phyloP scores from a whole-genome alignment of 2,113 vertebrate genomes.

The Castor canadensis region DNA sequence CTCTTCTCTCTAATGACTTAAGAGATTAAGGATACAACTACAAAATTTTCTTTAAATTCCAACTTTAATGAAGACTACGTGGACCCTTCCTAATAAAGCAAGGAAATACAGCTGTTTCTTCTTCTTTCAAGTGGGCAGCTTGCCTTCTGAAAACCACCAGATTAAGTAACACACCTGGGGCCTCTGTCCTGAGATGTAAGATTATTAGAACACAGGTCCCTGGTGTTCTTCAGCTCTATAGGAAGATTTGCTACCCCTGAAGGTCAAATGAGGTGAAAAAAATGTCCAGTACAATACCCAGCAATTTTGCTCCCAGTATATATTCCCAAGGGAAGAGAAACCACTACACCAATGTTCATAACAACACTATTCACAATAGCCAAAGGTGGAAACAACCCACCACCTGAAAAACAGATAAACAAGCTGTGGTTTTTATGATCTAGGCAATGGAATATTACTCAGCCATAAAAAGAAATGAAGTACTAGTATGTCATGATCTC shows the following conservation, averaged over 20 bases:
- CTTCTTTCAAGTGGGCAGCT: neutral
- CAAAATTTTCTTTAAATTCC: constrained; percentile 40
- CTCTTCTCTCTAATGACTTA: constrained; percentile 20
- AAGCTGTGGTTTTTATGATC: neutral
- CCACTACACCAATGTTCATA: neutral
- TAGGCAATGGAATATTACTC: neutral
- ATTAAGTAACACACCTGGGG: neutral
- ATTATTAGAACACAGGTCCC: neutral
- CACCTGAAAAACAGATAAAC: neutral
- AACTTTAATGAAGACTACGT: constrained; percentile 17
- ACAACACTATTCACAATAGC: neutral
- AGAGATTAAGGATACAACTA: neutral
- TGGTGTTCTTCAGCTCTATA: neutral
- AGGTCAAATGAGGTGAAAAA: neutral
- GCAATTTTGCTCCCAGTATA: neutral
- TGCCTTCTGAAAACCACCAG: neutral
- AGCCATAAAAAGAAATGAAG: neutral
- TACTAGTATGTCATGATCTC: neutral
- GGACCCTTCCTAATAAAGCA: neutral
- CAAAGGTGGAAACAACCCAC: neutral
- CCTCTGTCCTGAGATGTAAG: neutral
- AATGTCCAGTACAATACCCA: neutral
- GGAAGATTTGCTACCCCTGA: neutral
- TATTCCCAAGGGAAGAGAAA: neutral
- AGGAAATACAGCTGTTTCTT: neutral